A percentile compares a stretch with the other conserved stretches of the same genome.
Conservation (phyloP, 2,797 vertebrate genomes). For the Anabacerthia variegaticeps region DNA sequence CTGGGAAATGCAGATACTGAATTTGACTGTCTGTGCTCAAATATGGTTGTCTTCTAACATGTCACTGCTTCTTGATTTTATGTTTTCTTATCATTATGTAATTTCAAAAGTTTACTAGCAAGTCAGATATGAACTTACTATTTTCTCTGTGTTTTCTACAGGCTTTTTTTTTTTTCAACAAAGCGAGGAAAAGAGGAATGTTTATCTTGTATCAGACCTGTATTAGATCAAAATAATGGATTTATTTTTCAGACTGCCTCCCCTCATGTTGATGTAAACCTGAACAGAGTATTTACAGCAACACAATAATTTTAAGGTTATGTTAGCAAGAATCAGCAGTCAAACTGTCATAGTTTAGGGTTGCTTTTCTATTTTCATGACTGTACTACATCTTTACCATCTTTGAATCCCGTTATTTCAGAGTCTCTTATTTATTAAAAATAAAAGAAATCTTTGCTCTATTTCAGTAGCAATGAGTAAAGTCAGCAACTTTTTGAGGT, state of each 20-base stretch:
- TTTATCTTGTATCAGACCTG: not conserved
- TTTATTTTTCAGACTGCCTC: not conserved
- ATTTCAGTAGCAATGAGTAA: not conserved
- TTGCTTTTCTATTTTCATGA: not conserved
- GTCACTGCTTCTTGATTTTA: not conserved
- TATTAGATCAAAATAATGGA: not conserved
- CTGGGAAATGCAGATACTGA: not conserved
- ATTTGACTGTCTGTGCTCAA: slow-evolving; percentile 24
- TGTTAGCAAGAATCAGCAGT: slow-evolving; percentile 23
- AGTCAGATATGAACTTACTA: not conserved
- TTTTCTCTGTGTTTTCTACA: not conserved
- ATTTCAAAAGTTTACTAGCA: slow-evolving; percentile 1
- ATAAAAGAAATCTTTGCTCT: not conserved
- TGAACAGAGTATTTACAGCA: slow-evolving; percentile 24
- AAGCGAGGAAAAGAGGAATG: not conserved
- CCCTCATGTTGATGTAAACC: slow-evolving; percentile 25
- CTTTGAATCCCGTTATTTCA: not conserved
- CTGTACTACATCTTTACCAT: not conserved
- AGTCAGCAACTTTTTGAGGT: not conserved
- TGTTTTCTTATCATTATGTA: not conserved
- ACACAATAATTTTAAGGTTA: slow-evolving; percentile 7
- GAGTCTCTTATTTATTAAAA: not conserved
- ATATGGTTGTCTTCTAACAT: not conserved
- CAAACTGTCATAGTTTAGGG: slow-evolving; percentile 45
- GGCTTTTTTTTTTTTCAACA: not conserved